Base-by-base conservation (phyloP, 2,797 vertebrate genomes). In the Enteromius trimaculatus region DNA sequence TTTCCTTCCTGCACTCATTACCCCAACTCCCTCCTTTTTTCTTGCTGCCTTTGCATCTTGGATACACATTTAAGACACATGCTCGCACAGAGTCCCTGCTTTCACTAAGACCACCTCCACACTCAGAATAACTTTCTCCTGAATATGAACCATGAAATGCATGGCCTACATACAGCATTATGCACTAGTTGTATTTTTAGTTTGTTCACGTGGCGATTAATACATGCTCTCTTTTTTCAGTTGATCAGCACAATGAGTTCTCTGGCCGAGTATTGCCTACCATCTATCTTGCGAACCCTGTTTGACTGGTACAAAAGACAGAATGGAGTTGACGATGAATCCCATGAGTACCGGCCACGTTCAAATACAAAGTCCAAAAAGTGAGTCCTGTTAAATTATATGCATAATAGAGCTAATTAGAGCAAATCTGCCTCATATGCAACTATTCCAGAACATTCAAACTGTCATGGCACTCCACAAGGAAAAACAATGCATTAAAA, bases 271-370 rank as follows among this genome's bases (percentile, higher is more conserved):
- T 99, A 98, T 90, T 99, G 98, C 89, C 93, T 99, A 17, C 98
- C 98, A 2, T 99, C 98, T 64, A 97, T 99, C 88, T 94, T 99
- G 77, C 96, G 96, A 82, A 99, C 98, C 23, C 93, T 99, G 82
- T 99, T 99, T 82, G 98, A 99, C 90, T 99, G 98, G 98, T 99
- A 99, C 92, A 98, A 98, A 92, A 95, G 98, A 84, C 98, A 99
- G 91, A 99, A 98, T 4, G 97, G 97, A 86, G 96, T 97, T 85
- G 98, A 99, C 86, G 98, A 99, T 81, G 98, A 99, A 90, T 98
- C 97, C 31, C 97, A 99, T 34, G 97, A 99, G 83, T 99, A 99
- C 91, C 95, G 96, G 82, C 98, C 98, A 60, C 94, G 98, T 87
- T 97, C 97, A 88, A 98, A 96, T 93, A 97, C 97, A 89, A 99